Evolutionary conservation across 1,140 invertebrate species (phyloP).

Genomic region (Dufourea novaeangliae): DNA sequence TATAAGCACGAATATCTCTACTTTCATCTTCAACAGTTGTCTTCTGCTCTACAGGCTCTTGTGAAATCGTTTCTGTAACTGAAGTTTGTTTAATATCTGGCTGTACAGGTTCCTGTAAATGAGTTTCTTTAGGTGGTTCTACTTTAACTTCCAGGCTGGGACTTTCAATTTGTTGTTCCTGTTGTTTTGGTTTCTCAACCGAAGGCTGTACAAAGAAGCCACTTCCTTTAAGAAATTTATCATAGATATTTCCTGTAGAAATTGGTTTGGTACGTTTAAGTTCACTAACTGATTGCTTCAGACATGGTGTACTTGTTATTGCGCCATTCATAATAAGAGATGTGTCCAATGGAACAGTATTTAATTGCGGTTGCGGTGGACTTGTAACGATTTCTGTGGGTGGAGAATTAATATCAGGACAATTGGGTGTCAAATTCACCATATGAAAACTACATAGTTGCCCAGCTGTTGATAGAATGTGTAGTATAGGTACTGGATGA

Average conservation of each 20-base stretch:
- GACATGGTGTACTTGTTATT: conserved; percentile 73
- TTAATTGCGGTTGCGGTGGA: conserved; percentile 34
- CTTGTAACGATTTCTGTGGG: conserved; percentile 71
- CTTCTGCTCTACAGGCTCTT: conserved; percentile 55
- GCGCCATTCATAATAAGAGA: conserved; percentile 65
- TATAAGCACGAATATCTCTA: conserved; percentile 71
- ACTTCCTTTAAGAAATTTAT: conserved; percentile 43
- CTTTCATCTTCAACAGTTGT: conserved; percentile 47
- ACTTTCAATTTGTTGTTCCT: conserved; percentile 39
- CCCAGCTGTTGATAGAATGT: conserved; percentile 84
- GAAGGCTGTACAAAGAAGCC: conserved; percentile 32
- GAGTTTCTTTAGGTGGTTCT: conserved; percentile 20
- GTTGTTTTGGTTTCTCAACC: conserved; percentile 23
- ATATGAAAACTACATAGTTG: conserved; percentile 84
- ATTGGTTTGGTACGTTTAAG: conserved; percentile 55
- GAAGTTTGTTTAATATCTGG: conserved; percentile 14
- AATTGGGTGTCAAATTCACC: conserved; percentile 80
- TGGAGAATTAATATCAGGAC: conserved; percentile 77
- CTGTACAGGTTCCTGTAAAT: conserved; percentile 37
- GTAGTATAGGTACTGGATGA: conserved; percentile 83
- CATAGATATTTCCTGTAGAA: conserved; percentile 59
- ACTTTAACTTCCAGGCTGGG: conserved; percentile 24
- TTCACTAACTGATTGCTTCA: conserved; percentile 52
- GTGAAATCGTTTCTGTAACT: conserved; percentile 30
- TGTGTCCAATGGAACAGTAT: conserved; percentile 61